Base-by-base conservation (phyloP, 2,113 vertebrate genomes). In the Centropristis striata region DNA sequence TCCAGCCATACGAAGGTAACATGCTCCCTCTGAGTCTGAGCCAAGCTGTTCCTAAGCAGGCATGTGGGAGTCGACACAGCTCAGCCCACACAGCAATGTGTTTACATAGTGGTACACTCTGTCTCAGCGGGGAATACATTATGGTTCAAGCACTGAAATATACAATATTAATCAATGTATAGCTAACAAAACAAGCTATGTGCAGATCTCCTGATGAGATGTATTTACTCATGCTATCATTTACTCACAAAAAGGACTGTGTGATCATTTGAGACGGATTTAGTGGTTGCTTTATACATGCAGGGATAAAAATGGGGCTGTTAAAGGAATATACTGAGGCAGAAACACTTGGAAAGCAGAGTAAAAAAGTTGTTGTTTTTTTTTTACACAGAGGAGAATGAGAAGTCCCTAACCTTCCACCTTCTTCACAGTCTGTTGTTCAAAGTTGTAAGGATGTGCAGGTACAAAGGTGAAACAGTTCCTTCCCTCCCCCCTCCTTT, bases 21-120 rank as follows among this genome's bases (percentile, higher is more conserved):
- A 74, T 49, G 71, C 53, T 87, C 63, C 70, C 78, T 92, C 75
- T 83, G 87, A 93, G 88, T 69, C 58, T 5, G 47, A 90, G 84
- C 84, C 87, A 91, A 91, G 74, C 54, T 75, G 79, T 71, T 88
- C 66, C 80, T 84, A 72, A 89, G 85, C 58, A 83, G 77, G 83
- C 87, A 90, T 84, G 89, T 92, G 92, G 86, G 93, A 87, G 91
- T 83, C 68, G 20, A 58, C 88, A 78, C 77, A 85, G 86, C 75
- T 90, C 77, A 84, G 84, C 92, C 83, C 90, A 92, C 88, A 83
- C 80, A 15, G 51, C 66, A 51, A 64, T 78, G 85, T 90, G 79
- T 87, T 93, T 87, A 90, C 75, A 88, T 71, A 68, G 81, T 21
- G 68, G 67, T 79, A 74, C 71, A 37, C 72, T 73, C 39, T 5